These are phyloP conservation scores for Drosophila bunnanda DNA, from an alignment of 2,888 invertebrate genomes.

Conservation along the genomic window DNA sequence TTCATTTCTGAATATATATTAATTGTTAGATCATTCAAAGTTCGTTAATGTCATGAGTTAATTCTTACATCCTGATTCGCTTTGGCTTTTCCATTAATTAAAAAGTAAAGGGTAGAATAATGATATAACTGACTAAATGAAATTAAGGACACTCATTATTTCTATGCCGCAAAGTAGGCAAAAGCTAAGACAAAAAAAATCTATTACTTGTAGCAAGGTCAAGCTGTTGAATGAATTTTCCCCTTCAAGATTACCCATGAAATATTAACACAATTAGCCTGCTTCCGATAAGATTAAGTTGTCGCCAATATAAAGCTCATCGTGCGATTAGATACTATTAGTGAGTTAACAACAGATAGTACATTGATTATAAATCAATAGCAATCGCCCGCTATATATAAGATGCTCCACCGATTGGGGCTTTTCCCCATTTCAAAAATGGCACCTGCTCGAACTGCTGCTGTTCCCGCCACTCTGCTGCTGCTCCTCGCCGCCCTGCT, in stretches of 20 bases:
- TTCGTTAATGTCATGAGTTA: background rate
- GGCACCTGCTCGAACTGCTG: slow-evolving; percentile 1
- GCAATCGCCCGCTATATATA: slow-evolving; percentile 5
- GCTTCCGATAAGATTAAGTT: slow-evolving; percentile 10
- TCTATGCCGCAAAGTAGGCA: slow-evolving; percentile 2
- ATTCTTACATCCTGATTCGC: background rate
- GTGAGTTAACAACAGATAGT: background rate
- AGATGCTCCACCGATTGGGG: background rate
- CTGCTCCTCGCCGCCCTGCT: slow-evolving; percentile 9
- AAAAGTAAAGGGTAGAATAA: background rate
- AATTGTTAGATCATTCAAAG: background rate
- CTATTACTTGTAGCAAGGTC: background rate
- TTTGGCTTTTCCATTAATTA: background rate
- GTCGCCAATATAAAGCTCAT: slow-evolving; percentile 17
- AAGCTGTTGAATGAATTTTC: slow-evolving; percentile 8
- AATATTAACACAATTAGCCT: slow-evolving; percentile 6
- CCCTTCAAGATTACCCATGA: slow-evolving; percentile 5
- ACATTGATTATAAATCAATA: slow-evolving; percentile 10
- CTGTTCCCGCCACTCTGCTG: background rate
- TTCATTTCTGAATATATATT: background rate
- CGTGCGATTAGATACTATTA: slow-evolving; percentile 14
- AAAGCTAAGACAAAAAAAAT: background rate
- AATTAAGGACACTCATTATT: background rate
- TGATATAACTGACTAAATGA: too few relatives aligned
- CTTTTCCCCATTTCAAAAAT: slow-evolving; percentile 21